A percentile compares a stretch with the other conserved stretches of the same genome.
These are phyloP conservation scores for Eira barbara DNA, from an alignment of 2,113 vertebrate genomes.

Conservation along the genomic window DNA sequence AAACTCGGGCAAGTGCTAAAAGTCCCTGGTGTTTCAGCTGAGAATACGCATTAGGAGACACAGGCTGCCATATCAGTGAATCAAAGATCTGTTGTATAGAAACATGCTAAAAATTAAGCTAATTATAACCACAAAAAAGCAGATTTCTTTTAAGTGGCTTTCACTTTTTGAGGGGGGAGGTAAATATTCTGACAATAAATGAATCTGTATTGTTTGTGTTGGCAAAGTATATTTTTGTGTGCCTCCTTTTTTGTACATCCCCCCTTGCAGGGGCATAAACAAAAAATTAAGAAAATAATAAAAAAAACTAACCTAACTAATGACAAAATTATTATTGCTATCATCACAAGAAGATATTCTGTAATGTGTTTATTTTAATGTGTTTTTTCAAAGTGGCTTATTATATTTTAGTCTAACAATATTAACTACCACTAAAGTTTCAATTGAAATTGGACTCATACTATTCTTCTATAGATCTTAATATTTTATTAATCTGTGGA, in stretches of 20 bases:
- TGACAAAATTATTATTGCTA: background rate
- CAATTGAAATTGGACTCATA: background rate
- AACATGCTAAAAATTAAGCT: constrained; percentile 39
- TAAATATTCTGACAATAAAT: background rate
- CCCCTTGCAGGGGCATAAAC: background rate
- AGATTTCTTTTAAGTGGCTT: constrained; percentile 14
- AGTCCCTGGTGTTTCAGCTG: background rate
- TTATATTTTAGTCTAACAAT: background rate
- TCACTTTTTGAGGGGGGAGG: background rate
- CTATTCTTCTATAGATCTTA: background rate
- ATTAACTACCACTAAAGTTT: background rate
- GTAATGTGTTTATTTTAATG: background rate
- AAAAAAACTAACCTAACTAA: background rate
- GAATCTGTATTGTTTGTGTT: background rate
- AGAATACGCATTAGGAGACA: constrained; percentile 8
- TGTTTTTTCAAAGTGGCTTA: background rate
- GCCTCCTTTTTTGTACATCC: background rate
- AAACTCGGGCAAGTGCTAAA: constrained; percentile 56
- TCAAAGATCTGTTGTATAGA: constrained; percentile 21
- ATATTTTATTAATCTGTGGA: background rate
- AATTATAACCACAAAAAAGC: constrained; percentile 34
- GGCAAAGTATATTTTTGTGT: constrained; percentile 14
- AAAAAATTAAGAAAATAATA: constrained; percentile 29
- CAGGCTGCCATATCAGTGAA: constrained; percentile 22
- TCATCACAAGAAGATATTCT: background rate